phyloP scores from a whole-genome alignment of 2,888 invertebrate genomes.

The Drosophila dives region DNA sequence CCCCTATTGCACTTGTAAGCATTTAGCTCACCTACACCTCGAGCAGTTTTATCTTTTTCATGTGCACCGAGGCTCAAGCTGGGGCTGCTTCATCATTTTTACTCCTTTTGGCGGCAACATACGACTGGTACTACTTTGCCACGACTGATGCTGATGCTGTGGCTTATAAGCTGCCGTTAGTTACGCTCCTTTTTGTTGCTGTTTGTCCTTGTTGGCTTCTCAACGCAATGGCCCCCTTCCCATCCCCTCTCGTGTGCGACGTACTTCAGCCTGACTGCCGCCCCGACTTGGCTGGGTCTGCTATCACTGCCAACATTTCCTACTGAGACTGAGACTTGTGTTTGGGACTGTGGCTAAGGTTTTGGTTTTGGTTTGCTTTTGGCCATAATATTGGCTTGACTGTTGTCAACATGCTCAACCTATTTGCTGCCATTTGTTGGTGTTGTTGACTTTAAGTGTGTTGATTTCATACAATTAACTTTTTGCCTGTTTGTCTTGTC shows the following conservation, averaged over 20 bases:
- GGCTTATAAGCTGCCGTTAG: conserved; percentile 60
- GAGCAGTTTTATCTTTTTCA: conserved; percentile 72
- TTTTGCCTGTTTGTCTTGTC: conserved; percentile 75
- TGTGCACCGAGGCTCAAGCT: conserved; percentile 56
- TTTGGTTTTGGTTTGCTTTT: conserved; percentile 48
- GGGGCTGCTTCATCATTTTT: conserved; percentile 71
- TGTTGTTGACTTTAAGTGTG: conserved; percentile 78
- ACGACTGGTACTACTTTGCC: conserved; percentile 26
- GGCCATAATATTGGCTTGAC: conserved; percentile 50
- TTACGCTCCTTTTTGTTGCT: conserved; percentile 44
- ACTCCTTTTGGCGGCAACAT: conserved; percentile 54
- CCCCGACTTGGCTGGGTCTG: conserved; percentile 23
- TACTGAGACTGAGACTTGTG: conserved; percentile 5
- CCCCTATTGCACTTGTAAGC: conserved; percentile 50
- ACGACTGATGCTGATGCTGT: conserved; percentile 55
- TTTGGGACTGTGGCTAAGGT: conserved; percentile 4
- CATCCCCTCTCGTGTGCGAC: conserved; percentile 28
- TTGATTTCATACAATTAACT: conserved; percentile 81
- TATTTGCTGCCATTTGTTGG: conserved; percentile 50
- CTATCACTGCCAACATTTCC: conserved; percentile 43
- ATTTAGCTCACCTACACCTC: conserved; percentile 54
- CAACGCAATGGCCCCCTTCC: conserved; percentile 39
- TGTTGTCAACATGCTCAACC: conserved; percentile 60
- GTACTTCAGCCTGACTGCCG: conserved; percentile 33
- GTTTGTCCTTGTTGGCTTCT: conserved; percentile 57